Percentiles rank a stretch among this genome's conserved stretches.
Conservation (phyloP, 2,113 vertebrate species). For the Nyctereutes procyonoides region DNA sequence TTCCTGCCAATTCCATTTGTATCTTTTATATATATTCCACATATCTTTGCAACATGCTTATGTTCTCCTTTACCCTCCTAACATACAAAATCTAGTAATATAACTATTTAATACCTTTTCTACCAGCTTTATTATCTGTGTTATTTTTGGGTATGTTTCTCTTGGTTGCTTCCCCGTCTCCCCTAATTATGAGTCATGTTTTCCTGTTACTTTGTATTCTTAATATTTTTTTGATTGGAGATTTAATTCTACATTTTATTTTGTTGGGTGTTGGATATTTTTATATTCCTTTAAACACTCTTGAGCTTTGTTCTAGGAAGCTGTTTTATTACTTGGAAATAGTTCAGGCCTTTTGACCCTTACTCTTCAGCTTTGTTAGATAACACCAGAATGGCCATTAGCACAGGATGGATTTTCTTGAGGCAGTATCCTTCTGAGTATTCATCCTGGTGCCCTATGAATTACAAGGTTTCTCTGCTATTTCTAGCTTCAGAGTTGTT, state of each 20-base stretch:
- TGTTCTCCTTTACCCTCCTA: not conserved
- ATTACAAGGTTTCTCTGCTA: not conserved
- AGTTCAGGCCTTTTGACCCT: not conserved
- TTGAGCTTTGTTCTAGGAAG: not conserved
- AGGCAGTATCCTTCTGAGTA: accelerated
- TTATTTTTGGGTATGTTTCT: not conserved
- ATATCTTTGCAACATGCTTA: not conserved
- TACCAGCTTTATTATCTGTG: not conserved
- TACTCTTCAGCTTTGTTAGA: not conserved
- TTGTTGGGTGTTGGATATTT: not conserved
- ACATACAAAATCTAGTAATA: not conserved
- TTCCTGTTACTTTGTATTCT: not conserved
- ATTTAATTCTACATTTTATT: not conserved
- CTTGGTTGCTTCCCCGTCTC: not conserved
- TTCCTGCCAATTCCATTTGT: not conserved
- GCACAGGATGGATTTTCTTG: not conserved
- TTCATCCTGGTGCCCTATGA: accelerated
- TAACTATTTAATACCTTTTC: not conserved
- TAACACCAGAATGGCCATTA: not conserved
- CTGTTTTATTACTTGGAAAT: not conserved
- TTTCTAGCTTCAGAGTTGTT: too few species aligned
- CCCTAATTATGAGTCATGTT: not conserved
- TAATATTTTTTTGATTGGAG: not conserved
- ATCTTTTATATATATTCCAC: not conserved
- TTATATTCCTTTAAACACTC: not conserved